These are phyloP conservation scores for Panthera tigris DNA, from an alignment of 2,113 vertebrate genomes.

Conservation along the genomic window DNA sequence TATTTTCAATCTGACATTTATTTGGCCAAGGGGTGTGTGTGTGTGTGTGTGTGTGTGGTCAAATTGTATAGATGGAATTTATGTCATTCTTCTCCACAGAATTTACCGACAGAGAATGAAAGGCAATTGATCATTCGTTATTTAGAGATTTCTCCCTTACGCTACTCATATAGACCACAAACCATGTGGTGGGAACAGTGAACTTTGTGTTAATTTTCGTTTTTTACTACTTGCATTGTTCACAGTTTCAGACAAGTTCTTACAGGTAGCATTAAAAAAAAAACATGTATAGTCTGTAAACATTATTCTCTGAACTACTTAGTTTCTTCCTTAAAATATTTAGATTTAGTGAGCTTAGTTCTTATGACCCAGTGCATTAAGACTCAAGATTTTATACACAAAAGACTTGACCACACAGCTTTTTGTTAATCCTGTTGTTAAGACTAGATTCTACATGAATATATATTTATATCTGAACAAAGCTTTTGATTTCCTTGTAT, in stretches of 20 bases:
- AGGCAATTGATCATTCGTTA: conserved; percentile 53
- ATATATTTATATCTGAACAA: conserved; percentile 20
- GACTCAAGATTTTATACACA: conserved; percentile 35
- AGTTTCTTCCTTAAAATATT: conserved; percentile 65
- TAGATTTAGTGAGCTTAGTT: conserved; percentile 58
- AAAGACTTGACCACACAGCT: conserved; percentile 42
- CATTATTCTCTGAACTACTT: conserved; percentile 55
- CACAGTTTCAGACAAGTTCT: conserved; percentile 60
- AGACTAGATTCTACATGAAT: conserved; percentile 21
- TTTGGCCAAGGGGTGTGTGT: neutral
- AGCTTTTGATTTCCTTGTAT: neutral
- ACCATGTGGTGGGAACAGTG: conserved; percentile 49
- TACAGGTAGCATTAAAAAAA: conserved; percentile 30
- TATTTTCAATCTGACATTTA: neutral
- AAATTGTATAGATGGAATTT: conserved; percentile 65
- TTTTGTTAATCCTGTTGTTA: conserved; percentile 56
- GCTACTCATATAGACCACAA: conserved; percentile 52
- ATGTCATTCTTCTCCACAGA: conserved; percentile 54
- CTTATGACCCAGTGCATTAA: conserved; percentile 38
- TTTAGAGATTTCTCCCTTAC: conserved; percentile 2
- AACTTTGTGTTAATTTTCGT: conserved; percentile 68
- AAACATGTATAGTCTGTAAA: conserved; percentile 33
- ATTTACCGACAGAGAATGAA: conserved; percentile 58
- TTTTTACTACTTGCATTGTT: conserved; percentile 63
- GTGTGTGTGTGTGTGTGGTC: neutral